phyloP scores from a whole-genome alignment of 2,113 vertebrate species.

The Triplophysa siluroides region DNA sequence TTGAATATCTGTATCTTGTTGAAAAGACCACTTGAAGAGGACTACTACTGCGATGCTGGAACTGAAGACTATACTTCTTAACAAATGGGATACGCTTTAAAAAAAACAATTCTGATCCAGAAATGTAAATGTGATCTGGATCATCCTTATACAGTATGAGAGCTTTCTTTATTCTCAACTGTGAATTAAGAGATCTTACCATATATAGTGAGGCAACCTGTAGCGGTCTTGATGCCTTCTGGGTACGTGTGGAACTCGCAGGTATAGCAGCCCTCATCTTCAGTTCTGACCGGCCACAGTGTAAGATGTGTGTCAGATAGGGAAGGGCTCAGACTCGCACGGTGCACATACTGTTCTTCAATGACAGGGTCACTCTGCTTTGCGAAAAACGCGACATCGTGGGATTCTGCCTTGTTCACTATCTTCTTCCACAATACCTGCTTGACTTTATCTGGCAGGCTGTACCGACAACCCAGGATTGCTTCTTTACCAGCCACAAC shows the following conservation, averaged over 20 bases:
- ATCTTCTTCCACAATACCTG: slow-evolving; percentile 69
- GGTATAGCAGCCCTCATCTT: slow-evolving; percentile 78
- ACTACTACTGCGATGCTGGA: too few species aligned
- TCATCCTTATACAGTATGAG: too few species aligned
- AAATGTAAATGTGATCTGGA: too few species aligned
- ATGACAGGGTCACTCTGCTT: slow-evolving; percentile 70
- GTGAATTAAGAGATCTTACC: slow-evolving; percentile 34
- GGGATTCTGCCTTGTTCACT: slow-evolving; percentile 42
- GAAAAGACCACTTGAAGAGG: too few species aligned
- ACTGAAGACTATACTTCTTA: too few species aligned
- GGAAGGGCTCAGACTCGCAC: slow-evolving; percentile 66
- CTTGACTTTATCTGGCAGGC: slow-evolving; percentile 73
- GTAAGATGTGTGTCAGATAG: slow-evolving; percentile 69
- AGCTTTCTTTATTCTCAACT: neutral
- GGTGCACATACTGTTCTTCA: slow-evolving; percentile 67
- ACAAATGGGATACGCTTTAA: too few species aligned
- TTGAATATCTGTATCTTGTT: too few species aligned
- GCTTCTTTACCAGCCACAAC: slow-evolving; percentile 70
- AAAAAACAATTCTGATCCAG: too few species aligned
- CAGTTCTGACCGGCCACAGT: slow-evolving; percentile 68
- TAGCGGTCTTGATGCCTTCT: slow-evolving; percentile 64
- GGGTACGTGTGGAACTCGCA: slow-evolving; percentile 67
- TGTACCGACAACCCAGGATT: slow-evolving; percentile 70
- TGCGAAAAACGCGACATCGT: slow-evolving; percentile 67
- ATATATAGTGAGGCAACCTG: slow-evolving; percentile 71